Percentiles rank a stretch among this genome's conserved stretches.
Evolutionary conservation across 1,140 invertebrate species (phyloP).

Genomic region (Wiebesia pumilae): DNA sequence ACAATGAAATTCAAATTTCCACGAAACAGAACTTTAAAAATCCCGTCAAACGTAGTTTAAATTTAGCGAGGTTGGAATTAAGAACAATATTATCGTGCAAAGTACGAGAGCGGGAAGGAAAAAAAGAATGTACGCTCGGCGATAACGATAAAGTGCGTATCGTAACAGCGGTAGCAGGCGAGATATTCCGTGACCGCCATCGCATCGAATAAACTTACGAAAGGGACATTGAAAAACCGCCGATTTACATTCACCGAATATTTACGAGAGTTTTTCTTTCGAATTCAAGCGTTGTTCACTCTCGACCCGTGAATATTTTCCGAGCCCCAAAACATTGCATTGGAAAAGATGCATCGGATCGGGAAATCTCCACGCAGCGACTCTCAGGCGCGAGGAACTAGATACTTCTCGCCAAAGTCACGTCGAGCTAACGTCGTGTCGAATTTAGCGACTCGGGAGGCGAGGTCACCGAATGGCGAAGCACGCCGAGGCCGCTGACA

Average conservation of each 20-base stretch:
- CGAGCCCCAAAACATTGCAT: too few relatives aligned
- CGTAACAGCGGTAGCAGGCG: not conserved
- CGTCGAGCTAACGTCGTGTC: too few relatives aligned
- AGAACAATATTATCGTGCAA: not conserved
- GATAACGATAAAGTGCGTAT: constrained; percentile 8
- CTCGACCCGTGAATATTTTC: too few relatives aligned
- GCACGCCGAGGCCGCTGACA: too few relatives aligned
- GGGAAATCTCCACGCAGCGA: too few relatives aligned
- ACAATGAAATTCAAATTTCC: not conserved
- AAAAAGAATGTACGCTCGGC: not conserved
- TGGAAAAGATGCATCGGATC: too few relatives aligned
- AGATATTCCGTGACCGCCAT: not conserved
- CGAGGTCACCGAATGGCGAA: too few relatives aligned
- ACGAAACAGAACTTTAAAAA: not conserved
- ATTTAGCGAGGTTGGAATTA: constrained; percentile 16
- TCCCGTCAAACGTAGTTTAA: too few relatives aligned
- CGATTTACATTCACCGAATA: not conserved
- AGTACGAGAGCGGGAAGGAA: not conserved
- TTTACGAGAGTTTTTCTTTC: not conserved
- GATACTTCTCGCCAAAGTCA: too few relatives aligned
- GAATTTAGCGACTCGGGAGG: too few relatives aligned
- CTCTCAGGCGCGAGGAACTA: too few relatives aligned
- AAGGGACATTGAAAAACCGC: not conserved
- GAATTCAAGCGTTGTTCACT: not conserved
- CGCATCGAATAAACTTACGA: not conserved